Evolutionary conservation across 2,888 invertebrate genomes (phyloP), one percentile per base, ranked within the genome.

Genomic region (Arge pagana): DNA sequence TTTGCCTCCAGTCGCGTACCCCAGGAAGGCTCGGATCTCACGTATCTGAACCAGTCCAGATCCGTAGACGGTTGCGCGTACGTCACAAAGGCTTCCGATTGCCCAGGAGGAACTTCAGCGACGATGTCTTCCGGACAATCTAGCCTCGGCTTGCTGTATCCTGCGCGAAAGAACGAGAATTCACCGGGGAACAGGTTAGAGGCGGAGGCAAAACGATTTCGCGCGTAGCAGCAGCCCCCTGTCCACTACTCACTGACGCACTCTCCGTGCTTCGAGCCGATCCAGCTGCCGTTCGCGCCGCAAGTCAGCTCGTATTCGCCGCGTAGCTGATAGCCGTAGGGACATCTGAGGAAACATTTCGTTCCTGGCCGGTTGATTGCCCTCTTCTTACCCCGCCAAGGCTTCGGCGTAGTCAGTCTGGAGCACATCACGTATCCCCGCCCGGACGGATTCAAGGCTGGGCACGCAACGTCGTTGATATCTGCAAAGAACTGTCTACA

Each of bases 31-130:
- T 77, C 74, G 19, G 80, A 74, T 50, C 76, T 74, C 49, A 82
- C 78, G 64, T 81, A 77, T 52, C 81, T 78, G 53, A 70, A 73
- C 79, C 79, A 81, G 67, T 80, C 79, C 35, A 82, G 78, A 66
- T 82, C 81, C 31, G 82, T 80, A 52, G 77, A 77, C 3, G 82
- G 82, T 53, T 79, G 78, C 41, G 79, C 78, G 56, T 82, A 77
- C 31, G 75, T 76, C 31, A 82, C 78, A 61, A 79, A 76, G 2
- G 78, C 77, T 49, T 76, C 74, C 54, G 72, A 75, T 55, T 77
- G 71, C 39, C 77, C 76, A 4, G 78, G 76, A 11, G 78, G 70
- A 35, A 82, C 58, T 52, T 79, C 76, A 5, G 79, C 71, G 13
- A 70, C 63, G 42, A 82, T 76, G 58, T 81, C 79, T 33, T 76